Conservation (phyloP, 2,797 vertebrate species). For the Phoebastria nigripes region DNA sequence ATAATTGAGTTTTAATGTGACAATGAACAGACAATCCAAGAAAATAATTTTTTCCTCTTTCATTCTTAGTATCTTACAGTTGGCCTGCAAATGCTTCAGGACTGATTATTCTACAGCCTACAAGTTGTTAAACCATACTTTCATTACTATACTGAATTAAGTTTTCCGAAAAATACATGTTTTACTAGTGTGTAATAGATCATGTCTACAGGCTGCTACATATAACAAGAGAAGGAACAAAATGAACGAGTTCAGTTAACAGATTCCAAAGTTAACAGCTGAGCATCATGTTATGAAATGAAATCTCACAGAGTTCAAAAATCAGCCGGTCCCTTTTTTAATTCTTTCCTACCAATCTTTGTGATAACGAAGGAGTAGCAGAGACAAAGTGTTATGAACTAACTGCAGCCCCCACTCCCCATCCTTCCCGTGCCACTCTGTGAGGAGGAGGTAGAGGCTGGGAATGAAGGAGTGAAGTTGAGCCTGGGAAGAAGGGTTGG, state of each 20-base stretch:
- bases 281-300: neutral
- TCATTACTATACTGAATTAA: neutral
- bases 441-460: accelerated
- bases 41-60: neutral
- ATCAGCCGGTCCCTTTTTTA: neutral
- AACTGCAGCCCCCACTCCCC: neutral
- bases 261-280: neutral
- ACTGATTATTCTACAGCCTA: neutral
- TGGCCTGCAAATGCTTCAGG: neutral
- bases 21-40: neutral
- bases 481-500: neutral
- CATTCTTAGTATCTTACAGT: neutral
- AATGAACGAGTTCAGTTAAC: neutral
- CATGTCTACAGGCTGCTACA: neutral
- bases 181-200: neutral
- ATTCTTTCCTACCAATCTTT: neutral
- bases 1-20: neutral
- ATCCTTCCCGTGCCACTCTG: accelerated
- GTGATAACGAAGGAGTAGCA: neutral
- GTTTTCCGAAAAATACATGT: neutral
- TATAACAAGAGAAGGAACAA: neutral
- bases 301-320: neutral
- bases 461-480: neutral
- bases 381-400: neutral
- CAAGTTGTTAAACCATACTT: neutral